Evolutionary conservation across 1,140 invertebrate genomes (phyloP), one percentile per base, ranked within the genome.

Genomic region (Atta cephalotes): DNA sequence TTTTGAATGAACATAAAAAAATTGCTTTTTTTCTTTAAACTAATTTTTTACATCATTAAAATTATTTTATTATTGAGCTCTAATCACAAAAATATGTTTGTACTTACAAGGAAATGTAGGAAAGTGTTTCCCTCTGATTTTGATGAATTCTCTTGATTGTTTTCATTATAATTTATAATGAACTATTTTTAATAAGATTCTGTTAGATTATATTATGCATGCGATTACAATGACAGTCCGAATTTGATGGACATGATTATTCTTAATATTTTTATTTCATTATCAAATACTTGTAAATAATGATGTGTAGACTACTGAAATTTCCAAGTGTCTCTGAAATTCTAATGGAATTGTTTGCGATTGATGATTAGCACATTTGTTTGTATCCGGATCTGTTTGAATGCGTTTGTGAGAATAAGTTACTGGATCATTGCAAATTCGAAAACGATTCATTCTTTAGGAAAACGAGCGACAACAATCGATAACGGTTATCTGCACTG

Each of bases 401-500:
- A 45, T 18, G 68, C 16, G 31, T 70, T 89, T 89, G 18, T 71
- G 70, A 25, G 18, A 14, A 84, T 9, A 45, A 84, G 45, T 84
- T 76, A 62, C 39, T 74, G 39, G 28, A 60, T 84, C 70, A 76
- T 84, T 84, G 80, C 70, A 84, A 84, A 84, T 58, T 25, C 25
- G 25, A 25, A 25, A 25, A 76, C 56, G 68, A 49, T 82, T 82
- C 35, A 18, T 62, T 84, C 70, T 76, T 84, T 76, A 49, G 45
- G 56, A 76, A 76, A 76, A 63, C 80, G 80, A 16, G 35, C 66
- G 65, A 84, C 58, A 76, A 84, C 80, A 79, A 63, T 89, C 74
- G 84, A 82, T 77, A 68, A 63, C 18, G 63, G 88, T 89, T 90
- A 90, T 90, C 84, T 85, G 74, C 89, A 68, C 53, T 63, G 86